These are phyloP conservation scores for Chloroceryle aenea DNA, from an alignment of 2,113 vertebrate genomes.

Conservation along the genomic window DNA sequence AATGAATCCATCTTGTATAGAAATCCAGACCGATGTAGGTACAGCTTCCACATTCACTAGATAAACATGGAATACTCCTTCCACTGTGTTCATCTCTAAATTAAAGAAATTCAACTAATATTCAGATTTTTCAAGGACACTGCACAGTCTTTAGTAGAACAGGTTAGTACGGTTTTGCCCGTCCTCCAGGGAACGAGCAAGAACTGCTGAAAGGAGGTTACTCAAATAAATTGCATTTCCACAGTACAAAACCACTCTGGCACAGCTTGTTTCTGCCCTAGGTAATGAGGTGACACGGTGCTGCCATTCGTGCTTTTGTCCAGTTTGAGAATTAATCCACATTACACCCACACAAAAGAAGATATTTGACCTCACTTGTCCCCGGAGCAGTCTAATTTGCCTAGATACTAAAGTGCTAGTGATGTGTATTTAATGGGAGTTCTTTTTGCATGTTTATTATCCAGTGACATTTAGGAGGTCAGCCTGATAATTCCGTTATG, in stretches of 20 bases:
- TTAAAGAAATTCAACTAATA: not conserved
- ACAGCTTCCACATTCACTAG: not conserved
- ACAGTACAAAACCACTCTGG: not conserved
- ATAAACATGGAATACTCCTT: not conserved
- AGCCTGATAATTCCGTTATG: slow-evolving; percentile 50
- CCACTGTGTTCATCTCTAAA: not conserved
- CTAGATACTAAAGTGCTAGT: slow-evolving; percentile 53
- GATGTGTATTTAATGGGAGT: slow-evolving; percentile 69
- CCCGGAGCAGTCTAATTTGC: slow-evolving; percentile 67
- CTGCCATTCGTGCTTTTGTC: slow-evolving; percentile 49
- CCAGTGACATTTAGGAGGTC: slow-evolving; percentile 73
- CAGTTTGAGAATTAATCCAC: slow-evolving; percentile 63
- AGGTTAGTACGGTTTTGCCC: not conserved
- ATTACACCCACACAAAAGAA: slow-evolving; percentile 65
- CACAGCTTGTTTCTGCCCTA: slow-evolving; percentile 27
- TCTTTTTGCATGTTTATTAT: slow-evolving; percentile 67
- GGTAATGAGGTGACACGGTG: slow-evolving; percentile 30
- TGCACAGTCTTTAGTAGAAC: not conserved
- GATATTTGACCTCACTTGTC: slow-evolving; percentile 69
- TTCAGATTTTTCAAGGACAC: not conserved
- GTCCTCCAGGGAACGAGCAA: slow-evolving; percentile 6
- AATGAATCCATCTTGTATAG: not conserved
- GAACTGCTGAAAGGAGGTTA: not conserved
- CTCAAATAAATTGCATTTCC: slow-evolving; percentile 31
- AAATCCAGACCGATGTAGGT: not conserved